Evolutionary conservation across 2,888 invertebrate species (phyloP).

Genomic region (Leptopilina drosophilae): DNA sequence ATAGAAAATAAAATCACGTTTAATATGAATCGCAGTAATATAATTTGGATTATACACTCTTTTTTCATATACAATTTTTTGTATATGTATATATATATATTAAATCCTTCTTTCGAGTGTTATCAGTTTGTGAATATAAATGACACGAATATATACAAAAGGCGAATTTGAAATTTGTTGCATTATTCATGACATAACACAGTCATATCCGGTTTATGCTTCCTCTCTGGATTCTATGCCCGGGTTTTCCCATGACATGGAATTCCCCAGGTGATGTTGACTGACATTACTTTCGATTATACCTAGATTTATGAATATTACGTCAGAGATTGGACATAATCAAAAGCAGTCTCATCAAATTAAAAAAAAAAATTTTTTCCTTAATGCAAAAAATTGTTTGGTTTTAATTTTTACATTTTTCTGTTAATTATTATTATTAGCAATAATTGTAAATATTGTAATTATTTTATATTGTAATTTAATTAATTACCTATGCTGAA

Average conservation of each 20-base stretch:
- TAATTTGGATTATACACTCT: background rate
- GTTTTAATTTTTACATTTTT: background rate
- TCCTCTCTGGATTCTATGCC: slow-evolving; percentile 29
- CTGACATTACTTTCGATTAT: slow-evolving; percentile 30
- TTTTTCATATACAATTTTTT: background rate
- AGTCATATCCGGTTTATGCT: slow-evolving; percentile 39
- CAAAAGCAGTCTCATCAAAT: background rate
- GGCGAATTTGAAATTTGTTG: slow-evolving; percentile 38
- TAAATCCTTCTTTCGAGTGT: slow-evolving; percentile 13
- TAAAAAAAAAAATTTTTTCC: background rate
- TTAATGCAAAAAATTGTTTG: background rate
- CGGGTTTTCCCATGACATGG: slow-evolving; percentile 35
- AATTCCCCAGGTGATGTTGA: slow-evolving; percentile 37
- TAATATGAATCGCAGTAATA: background rate
- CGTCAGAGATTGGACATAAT: slow-evolving; percentile 9
- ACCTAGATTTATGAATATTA: slow-evolving; percentile 17
- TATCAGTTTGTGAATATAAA: slow-evolving; percentile 38
- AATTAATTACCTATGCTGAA: no score
- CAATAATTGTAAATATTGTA: no score
- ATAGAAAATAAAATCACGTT: background rate
- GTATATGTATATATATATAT: no score
- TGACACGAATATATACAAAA: slow-evolving; percentile 26
- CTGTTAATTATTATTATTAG: no score
- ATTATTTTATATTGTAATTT: no score
- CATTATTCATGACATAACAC: slow-evolving; percentile 35